A percentile compares a stretch with the other conserved stretches of the same genome.
phyloP scores from a whole-genome alignment of 2,113 vertebrate species.

The Pavo muticus region DNA sequence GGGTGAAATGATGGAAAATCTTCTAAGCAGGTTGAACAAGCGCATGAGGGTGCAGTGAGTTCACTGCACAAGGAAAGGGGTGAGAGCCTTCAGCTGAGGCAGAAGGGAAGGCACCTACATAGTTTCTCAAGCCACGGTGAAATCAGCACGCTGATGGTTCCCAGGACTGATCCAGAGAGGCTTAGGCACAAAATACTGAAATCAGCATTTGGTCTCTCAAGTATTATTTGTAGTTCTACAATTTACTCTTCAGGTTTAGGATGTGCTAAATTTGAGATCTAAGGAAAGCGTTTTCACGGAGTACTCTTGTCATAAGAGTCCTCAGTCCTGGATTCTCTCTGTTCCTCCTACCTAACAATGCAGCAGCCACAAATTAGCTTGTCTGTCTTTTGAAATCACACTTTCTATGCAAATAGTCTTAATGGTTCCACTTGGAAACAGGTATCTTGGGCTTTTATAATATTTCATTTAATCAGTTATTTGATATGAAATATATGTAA shows the following conservation, averaged over 20 bases:
- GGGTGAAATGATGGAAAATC: not conserved
- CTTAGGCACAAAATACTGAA: not conserved
- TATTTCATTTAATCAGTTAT: not conserved
- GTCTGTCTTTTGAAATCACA: not conserved
- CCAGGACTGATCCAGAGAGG: not conserved
- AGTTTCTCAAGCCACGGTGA: not conserved
- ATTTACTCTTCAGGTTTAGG: not conserved
- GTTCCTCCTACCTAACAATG: not conserved
- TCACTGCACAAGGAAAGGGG: not conserved
- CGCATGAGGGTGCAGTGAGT: not conserved
- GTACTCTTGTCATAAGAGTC: not conserved
- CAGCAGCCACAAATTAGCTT: not conserved
- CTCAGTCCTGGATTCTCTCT: not conserved
- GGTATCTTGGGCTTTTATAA: not conserved
- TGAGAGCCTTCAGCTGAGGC: not conserved
- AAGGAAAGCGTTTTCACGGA: not conserved
- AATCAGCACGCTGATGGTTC: not conserved
- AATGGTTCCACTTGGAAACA: not conserved
- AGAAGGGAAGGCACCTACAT: not conserved
- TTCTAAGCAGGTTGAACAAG: not conserved
- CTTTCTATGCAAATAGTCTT: not conserved
- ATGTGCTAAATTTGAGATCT: accelerated
- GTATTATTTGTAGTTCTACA: not conserved
- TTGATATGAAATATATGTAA: not conserved
- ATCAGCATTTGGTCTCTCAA: not conserved